Evolutionary conservation across 1,140 invertebrate genomes (phyloP).

Genomic region (Brachionus paranguensis): DNA sequence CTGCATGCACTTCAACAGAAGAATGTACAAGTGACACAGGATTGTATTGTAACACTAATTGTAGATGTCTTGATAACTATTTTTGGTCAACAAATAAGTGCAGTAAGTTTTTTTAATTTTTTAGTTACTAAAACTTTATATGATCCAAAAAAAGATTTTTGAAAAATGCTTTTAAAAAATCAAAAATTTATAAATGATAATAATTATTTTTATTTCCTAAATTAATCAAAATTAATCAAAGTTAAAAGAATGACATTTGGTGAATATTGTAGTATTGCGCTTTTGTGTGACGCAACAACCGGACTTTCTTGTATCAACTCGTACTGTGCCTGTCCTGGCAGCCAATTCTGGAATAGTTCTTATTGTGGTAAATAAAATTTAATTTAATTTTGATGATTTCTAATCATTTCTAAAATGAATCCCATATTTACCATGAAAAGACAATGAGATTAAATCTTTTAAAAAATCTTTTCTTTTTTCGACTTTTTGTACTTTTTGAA

Average conservation of each 20-base stretch:
- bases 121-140: no score
- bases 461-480: no score
- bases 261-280: background rate
- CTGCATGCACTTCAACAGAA: background rate
- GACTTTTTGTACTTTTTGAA: no score
- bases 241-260: background rate
- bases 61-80: background rate
- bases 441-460: no score
- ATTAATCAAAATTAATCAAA: background rate
- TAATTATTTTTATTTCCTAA: no score
- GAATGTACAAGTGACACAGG: background rate
- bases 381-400: no score
- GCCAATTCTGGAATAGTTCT: background rate
- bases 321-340: background rate
- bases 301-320: background rate
- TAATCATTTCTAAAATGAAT: no score
- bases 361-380: background rate
- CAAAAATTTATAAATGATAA: no score
- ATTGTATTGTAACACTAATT: background rate
- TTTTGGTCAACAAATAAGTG: background rate
- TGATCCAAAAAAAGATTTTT: no score
- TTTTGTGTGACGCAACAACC: background rate
- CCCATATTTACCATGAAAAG: no score
- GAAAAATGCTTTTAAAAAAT: no score
- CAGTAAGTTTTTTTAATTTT: background rate